Conservation (phyloP, 2,888 invertebrate species). For the Ophion ellenae region DNA sequence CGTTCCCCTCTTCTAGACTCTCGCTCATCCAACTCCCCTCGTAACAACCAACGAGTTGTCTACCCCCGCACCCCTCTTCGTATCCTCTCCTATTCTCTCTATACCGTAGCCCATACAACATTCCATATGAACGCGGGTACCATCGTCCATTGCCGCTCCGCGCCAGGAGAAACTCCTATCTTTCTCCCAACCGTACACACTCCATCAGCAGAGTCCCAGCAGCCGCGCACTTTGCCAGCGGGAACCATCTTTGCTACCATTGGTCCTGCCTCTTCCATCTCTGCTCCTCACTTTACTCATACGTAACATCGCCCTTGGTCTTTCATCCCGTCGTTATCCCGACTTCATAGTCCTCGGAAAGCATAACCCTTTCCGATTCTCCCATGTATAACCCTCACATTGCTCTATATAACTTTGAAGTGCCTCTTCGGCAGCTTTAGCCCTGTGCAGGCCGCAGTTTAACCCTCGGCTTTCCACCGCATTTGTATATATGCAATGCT, state of each 20-base stretch:
- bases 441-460: constrained; percentile 29
- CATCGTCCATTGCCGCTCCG: constrained; percentile 28
- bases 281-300: constrained; percentile 60
- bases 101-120: constrained; percentile 34
- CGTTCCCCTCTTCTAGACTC: constrained; percentile 40
- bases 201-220: constrained; percentile 63
- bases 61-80: constrained; percentile 36
- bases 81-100: constrained; percentile 38
- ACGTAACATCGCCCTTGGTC: constrained; percentile 74
- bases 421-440: constrained; percentile 16
- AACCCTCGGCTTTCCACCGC: constrained; percentile 26
- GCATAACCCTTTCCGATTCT: constrained; percentile 41
- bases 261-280: constrained; percentile 51
- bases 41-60: constrained; percentile 67
- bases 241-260: constrained; percentile 42
- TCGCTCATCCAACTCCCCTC: constrained; percentile 61
- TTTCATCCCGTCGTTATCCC: constrained; percentile 73
- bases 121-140: constrained; percentile 25
- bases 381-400: constrained; percentile 17
- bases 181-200: constrained; percentile 40
- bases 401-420: constrained; percentile 15
- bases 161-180: constrained; percentile 32
- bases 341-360: constrained; percentile 66
- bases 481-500: constrained; percentile 16
- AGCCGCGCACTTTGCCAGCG: constrained; percentile 43